phyloP scores from a whole-genome alignment of 1,140 invertebrate species.

The Drosophila leontia region DNA sequence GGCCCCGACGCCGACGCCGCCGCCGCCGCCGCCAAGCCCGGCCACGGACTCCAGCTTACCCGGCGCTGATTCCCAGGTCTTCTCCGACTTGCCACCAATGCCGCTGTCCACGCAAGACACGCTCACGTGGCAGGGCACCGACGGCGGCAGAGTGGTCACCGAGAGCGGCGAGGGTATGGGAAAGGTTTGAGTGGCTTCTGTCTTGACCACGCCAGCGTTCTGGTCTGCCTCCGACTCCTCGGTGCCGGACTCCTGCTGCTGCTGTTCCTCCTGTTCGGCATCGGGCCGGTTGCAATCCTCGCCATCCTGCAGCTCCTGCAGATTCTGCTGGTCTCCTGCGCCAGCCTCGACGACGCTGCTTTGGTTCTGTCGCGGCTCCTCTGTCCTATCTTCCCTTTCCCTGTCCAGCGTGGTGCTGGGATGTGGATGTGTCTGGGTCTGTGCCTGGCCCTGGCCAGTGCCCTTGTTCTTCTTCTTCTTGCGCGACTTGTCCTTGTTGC shows the following conservation, averaged over 20 bases:
- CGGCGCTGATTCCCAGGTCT: constrained; percentile 51
- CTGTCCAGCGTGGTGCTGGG: constrained; percentile 10
- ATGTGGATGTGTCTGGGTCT: constrained; percentile 12
- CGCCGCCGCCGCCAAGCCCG: not conserved
- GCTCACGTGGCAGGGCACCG: not conserved
- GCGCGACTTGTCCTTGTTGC: constrained; percentile 85
- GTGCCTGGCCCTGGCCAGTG: constrained; percentile 28
- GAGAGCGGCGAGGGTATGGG: constrained; percentile 41
- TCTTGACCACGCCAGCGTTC: constrained; percentile 14
- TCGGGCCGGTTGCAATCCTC: constrained; percentile 1
- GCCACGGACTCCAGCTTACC: constrained; percentile 66
- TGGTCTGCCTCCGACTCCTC: constrained; percentile 50
- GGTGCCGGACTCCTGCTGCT: constrained; percentile 11
- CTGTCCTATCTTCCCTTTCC: constrained; percentile 41
- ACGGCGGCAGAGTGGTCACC: constrained; percentile 14
- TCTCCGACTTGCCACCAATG: constrained; percentile 53
- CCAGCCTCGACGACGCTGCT: not conserved
- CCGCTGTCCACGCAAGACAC: constrained; percentile 14
- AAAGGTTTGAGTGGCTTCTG: constrained; percentile 45
- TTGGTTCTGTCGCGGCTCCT: constrained; percentile 12
- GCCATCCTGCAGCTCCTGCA: constrained; percentile 28
- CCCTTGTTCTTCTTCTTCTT: constrained; percentile 86
- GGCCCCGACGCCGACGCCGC: not conserved
- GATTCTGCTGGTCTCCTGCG: constrained; percentile 10
- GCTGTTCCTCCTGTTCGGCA: constrained; percentile 8